Evolutionary conservation across 2,797 vertebrate genomes (phyloP).

Genomic region (Rhodeus uyekii): DNA sequence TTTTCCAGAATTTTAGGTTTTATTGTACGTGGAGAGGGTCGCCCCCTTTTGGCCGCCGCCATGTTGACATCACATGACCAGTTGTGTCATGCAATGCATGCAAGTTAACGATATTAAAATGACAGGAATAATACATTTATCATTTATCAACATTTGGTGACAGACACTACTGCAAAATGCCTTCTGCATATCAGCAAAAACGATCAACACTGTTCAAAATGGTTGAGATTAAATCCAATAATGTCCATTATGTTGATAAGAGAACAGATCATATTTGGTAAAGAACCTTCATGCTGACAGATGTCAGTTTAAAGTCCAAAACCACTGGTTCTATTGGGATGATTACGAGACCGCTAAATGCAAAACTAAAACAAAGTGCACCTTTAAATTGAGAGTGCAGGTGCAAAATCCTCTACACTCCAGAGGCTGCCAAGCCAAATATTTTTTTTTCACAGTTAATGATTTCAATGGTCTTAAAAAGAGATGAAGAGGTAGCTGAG

Average conservation of each 20-base stretch:
- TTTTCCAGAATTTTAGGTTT: background rate
- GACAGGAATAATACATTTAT: background rate
- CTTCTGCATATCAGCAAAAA: background rate
- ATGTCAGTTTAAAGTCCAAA: background rate
- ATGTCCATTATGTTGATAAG: background rate
- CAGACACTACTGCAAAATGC: background rate
- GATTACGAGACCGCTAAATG: background rate
- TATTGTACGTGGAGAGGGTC: background rate
- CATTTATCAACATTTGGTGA: background rate
- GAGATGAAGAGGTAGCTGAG: conserved; percentile 16
- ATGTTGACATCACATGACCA: conserved; percentile 7
- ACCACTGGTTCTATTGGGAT: background rate
- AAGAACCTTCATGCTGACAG: background rate
- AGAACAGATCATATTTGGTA: background rate
- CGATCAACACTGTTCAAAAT: background rate
- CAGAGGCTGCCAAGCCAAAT: background rate
- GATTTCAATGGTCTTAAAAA: conserved; percentile 25
- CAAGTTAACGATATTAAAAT: background rate
- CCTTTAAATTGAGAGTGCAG: background rate
- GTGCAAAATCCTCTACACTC: background rate
- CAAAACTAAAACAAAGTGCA: background rate
- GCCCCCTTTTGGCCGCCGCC: background rate
- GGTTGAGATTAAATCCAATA: background rate
- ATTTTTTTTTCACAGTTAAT: conserved; percentile 33
- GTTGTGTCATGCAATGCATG: background rate